Evolutionary conservation across 2,113 vertebrate genomes (phyloP), one percentile per base, ranked within the genome.

Genomic region (Helogale parvula): DNA sequence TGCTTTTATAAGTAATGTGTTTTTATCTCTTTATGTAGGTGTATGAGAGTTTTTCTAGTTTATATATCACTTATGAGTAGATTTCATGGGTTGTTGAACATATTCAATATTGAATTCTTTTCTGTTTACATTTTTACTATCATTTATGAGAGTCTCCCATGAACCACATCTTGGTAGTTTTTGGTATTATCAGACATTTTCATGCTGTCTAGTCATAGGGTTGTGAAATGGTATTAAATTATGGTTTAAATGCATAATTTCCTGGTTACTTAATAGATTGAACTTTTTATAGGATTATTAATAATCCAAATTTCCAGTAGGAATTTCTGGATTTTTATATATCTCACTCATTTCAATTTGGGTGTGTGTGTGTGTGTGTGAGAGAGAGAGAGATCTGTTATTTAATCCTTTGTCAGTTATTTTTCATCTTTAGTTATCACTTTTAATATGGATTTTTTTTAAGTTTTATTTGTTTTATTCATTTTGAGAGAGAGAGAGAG

Each of bases 1-100:
- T 96, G 9, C 27, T 76, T 87, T 85, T 54, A 31, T 81, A 88
- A 41, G 29, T 80, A 91, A 87, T 72, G n/a, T 92, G 38, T 92
- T 94, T 72, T 41, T 47, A 71, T 86, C 13, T 80, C 17, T 27
- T 35, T 74, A 63, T 54, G 13, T 76, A 14, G 15, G 14, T 38
- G 12, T 57, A 83, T 65, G 47, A 82, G 3, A 71, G 9, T 31
- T 76, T 85, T 93, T 80, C 57, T 57, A 87, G 12, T 76, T 92
- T 92, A 57, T 45, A 57, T 63, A 33, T 11, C n/a, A 88, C 27
- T 29, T 65, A 45, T 3, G 7, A 82, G 33, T 79, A 21, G 10
- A 94, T 74, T 79, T 94, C 60, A 33, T 94, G 31, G 2, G 17
- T 76, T 92, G 69, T 65, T 66, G 15, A 47, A 3, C 47, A 52